phyloP scores from a whole-genome alignment of 1,140 invertebrate genomes.

The Platyscapa corneri region DNA sequence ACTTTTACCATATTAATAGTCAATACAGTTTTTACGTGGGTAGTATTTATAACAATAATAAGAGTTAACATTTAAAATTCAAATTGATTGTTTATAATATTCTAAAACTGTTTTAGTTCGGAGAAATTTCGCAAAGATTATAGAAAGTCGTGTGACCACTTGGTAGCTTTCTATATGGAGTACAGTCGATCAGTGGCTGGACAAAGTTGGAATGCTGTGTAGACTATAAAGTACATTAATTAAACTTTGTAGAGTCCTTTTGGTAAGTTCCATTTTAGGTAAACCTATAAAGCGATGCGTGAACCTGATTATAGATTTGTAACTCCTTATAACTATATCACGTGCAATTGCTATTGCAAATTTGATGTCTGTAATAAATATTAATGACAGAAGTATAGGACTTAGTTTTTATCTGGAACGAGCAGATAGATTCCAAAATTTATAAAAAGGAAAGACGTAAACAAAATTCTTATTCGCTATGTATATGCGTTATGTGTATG shows the following conservation, averaged over 20 bases:
- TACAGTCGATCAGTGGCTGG: neutral
- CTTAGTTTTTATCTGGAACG: neutral
- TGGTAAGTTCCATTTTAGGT: neutral
- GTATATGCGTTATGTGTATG: too few species aligned
- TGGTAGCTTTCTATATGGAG: neutral
- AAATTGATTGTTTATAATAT: neutral
- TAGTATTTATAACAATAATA: too few species aligned
- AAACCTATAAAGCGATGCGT: too few species aligned
- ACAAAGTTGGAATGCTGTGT: neutral
- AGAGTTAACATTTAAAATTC: too few species aligned
- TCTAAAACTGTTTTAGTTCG: neutral
- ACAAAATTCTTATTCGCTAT: neutral
- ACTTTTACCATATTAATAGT: too few species aligned
- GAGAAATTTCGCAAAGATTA: neutral
- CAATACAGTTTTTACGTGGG: too few species aligned
- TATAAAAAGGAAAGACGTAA: neutral
- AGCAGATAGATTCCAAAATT: neutral
- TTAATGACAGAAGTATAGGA: neutral
- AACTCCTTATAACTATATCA: neutral
- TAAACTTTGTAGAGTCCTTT: neutral
- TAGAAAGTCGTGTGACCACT: neutral
- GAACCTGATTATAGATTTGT: too few species aligned
- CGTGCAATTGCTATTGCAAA: neutral
- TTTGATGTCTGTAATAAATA: neutral
- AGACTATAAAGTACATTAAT: neutral